These are phyloP conservation scores for Parauchenoglanis punctatus DNA, from an alignment of 2,797 vertebrate species.

Conservation along the genomic window DNA sequence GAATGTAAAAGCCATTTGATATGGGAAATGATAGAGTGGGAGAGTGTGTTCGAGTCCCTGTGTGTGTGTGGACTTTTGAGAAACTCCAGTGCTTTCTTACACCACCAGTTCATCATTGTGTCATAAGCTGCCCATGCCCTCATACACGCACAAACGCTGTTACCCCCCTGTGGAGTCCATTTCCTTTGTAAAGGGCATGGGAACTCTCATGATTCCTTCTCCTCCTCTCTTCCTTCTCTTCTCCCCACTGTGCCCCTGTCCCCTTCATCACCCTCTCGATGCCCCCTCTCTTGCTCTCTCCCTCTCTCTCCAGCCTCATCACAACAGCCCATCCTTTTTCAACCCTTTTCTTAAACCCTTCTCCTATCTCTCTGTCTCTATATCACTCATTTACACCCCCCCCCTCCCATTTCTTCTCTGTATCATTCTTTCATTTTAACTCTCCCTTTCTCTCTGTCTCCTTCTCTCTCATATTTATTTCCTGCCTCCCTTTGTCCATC, in stretches of 20 bases:
- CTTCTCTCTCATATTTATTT: conserved; percentile 70
- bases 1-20: conserved; percentile 59
- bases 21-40: conserved; percentile 26
- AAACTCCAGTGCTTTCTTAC: conserved; percentile 5
- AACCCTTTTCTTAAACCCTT: conserved; percentile 71
- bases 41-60: neutral
- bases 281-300: conserved; percentile 55
- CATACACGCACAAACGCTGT: conserved; percentile 56
- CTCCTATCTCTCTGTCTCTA: conserved; percentile 69
- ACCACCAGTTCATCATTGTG: conserved; percentile 25
- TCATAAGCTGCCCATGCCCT: conserved; percentile 35
- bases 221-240: conserved; percentile 59
- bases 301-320: conserved; percentile 63
- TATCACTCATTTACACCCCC: conserved; percentile 55
- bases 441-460: conserved; percentile 53
- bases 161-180: conserved; percentile 72
- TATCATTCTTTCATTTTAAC: conserved; percentile 59
- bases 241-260: conserved; percentile 61
- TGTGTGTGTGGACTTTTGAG: conserved; percentile 8
- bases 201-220: conserved; percentile 71
- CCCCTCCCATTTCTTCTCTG: conserved; percentile 56
- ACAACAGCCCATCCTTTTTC: conserved; percentile 67
- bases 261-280: conserved; percentile 57
- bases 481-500: conserved; percentile 80
- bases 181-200: conserved; percentile 82